These are phyloP conservation scores for Vanessa tameamea DNA, from an alignment of 1,140 invertebrate genomes.

Conservation along the genomic window DNA sequence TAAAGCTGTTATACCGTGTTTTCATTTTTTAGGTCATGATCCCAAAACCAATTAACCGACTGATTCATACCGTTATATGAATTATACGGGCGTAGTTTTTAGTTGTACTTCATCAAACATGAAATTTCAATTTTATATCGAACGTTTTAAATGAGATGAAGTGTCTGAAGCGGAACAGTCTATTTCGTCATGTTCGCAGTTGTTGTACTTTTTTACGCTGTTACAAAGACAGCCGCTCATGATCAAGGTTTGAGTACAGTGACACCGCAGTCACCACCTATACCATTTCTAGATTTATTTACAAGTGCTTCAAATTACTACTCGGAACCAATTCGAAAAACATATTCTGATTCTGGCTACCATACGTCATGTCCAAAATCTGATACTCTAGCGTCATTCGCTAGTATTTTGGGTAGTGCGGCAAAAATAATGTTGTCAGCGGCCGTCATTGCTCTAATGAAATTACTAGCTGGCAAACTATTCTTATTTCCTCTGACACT, in stretches of 20 bases:
- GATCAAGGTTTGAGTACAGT: constrained; percentile 60
- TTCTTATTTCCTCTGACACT: constrained; percentile 63
- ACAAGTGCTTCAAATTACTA: constrained; percentile 65
- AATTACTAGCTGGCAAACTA: constrained; percentile 67
- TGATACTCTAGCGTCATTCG: constrained; percentile 66
- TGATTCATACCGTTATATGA: constrained; percentile 48
- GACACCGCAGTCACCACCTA: constrained; percentile 43
- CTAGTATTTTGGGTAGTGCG: constrained; percentile 66
- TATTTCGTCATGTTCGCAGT: constrained; percentile 64
- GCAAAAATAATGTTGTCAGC: constrained; percentile 75
- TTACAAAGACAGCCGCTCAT: constrained; percentile 53
- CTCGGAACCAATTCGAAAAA: constrained; percentile 60
- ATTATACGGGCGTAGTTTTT: constrained; percentile 52
- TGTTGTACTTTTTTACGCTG: constrained; percentile 62
- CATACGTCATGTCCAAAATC: constrained; percentile 60
- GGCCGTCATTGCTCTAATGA: constrained; percentile 63
- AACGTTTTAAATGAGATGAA: constrained; percentile 67
- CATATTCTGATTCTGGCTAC: constrained; percentile 59
- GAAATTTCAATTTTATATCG: constrained; percentile 71
- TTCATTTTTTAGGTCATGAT: constrained; percentile 17
- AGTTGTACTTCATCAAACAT: constrained; percentile 56
- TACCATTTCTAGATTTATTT: constrained; percentile 70
- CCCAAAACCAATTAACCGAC: constrained; percentile 42
- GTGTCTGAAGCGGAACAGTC: constrained; percentile 65
- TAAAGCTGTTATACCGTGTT: background rate